A percentile compares a stretch with the other conserved stretches of the same genome.
Conservation (phyloP, 2,888 invertebrate species). For the Emmelina monodactyla region DNA sequence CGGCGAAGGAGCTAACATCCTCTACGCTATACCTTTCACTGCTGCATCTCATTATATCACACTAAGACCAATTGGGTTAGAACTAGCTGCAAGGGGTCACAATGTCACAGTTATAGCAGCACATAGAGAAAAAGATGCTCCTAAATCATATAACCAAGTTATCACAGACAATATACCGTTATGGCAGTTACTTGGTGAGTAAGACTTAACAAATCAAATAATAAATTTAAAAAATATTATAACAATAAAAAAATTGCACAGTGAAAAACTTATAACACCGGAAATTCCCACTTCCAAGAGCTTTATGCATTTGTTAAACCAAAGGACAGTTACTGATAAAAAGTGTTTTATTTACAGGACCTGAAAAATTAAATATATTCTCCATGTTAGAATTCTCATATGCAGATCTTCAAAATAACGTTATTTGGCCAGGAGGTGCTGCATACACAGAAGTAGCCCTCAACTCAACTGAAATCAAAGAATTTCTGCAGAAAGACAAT, state of each 20-base stretch:
- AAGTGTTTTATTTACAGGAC: too few species aligned
- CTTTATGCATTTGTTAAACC: too few species aligned
- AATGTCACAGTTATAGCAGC: slow-evolving; percentile 58
- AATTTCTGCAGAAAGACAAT: slow-evolving; percentile 33
- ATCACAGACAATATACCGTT: slow-evolving; percentile 37
- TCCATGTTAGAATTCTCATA: slow-evolving; percentile 38
- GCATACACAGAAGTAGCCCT: slow-evolving; percentile 38
- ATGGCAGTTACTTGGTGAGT: slow-evolving; percentile 46
- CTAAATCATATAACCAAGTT: slow-evolving; percentile 43
- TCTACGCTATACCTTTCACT: slow-evolving; percentile 54
- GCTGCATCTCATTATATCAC: slow-evolving; percentile 55
- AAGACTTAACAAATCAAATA: too few species aligned
- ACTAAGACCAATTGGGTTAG: slow-evolving; percentile 48
- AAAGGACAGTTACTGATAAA: too few species aligned
- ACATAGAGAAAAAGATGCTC: slow-evolving; percentile 30
- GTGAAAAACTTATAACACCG: too few species aligned
- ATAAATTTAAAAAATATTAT: too few species aligned
- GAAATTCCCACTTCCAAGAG: too few species aligned
- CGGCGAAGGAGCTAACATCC: slow-evolving; percentile 40
- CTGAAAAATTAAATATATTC: slow-evolving; percentile 41
- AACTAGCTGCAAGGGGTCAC: slow-evolving; percentile 55
- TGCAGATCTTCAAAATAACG: slow-evolving; percentile 35
- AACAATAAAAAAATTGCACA: not conserved
- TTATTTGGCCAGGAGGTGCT: slow-evolving; percentile 41
- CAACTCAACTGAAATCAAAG: slow-evolving; percentile 33